Percentiles rank a stretch among this genome's conserved stretches.
Evolutionary conservation across 1,140 invertebrate genomes (phyloP).

Genomic region (Pseudobourletiella spinata): DNA sequence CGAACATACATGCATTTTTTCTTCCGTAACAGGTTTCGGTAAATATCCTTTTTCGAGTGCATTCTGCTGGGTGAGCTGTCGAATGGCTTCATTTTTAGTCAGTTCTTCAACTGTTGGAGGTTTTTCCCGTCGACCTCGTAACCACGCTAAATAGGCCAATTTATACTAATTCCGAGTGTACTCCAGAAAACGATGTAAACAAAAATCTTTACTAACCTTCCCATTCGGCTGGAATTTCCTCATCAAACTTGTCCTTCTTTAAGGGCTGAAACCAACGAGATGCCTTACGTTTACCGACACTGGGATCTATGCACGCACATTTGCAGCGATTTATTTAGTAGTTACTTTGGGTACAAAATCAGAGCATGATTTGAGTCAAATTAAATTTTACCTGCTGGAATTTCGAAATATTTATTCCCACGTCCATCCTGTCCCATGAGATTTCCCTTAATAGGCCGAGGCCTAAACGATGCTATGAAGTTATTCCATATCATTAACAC

Average conservation of each 20-base stretch:
- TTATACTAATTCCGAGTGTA: background rate
- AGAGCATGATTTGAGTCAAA: background rate
- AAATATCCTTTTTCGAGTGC: slow-evolving; percentile 53
- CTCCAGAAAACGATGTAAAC: too few species aligned
- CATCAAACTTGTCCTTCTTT: slow-evolving; percentile 48
- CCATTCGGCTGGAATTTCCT: slow-evolving; percentile 71
- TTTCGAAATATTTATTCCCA: slow-evolving; percentile 74
- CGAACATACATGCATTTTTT: too few species aligned
- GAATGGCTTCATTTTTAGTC: slow-evolving; percentile 55
- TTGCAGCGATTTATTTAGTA: background rate
- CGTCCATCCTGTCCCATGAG: slow-evolving; percentile 60
- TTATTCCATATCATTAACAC: too few species aligned
- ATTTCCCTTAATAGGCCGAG: slow-evolving; percentile 46
- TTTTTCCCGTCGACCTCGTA: slow-evolving; percentile 55
- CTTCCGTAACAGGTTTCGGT: background rate
- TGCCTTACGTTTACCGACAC: slow-evolving; percentile 50
- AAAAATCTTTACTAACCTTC: slow-evolving; percentile 46
- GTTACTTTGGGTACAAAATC: background rate
- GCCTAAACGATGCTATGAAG: slow-evolving; percentile 52
- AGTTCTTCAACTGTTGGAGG: slow-evolving; percentile 65
- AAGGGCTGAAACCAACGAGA: slow-evolving; percentile 62
- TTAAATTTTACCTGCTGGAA: slow-evolving; percentile 43
- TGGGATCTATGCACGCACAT: slow-evolving; percentile 38
- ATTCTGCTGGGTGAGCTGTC: slow-evolving; percentile 61
- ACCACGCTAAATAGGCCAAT: slow-evolving; percentile 49